phyloP scores from a whole-genome alignment of 2,888 invertebrate species.

The Orthosia gracilis region DNA sequence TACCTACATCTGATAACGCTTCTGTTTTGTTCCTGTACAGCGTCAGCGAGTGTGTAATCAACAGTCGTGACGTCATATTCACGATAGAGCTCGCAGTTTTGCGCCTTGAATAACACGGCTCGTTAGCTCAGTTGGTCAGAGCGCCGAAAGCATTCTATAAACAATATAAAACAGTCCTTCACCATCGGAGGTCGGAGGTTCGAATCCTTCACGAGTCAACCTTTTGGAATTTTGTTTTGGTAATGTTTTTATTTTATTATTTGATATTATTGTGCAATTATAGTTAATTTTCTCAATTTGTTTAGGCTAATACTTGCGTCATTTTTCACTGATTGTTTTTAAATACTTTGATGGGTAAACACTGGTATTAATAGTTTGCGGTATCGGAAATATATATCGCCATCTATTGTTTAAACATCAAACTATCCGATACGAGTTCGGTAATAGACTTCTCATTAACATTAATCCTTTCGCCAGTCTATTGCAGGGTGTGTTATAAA shows the following conservation, averaged over 20 bases:
- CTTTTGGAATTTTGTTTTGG: not conserved
- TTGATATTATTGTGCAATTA: not conserved
- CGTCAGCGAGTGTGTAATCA: not conserved
- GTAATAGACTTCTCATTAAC: too few species aligned
- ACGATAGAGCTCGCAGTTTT: not conserved
- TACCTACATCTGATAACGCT: too few species aligned
- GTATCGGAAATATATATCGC: not conserved
- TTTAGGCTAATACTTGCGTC: not conserved
- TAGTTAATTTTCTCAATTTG: not conserved
- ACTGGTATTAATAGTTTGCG: not conserved
- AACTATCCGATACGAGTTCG: not conserved
- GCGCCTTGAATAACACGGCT: fast-evolving
- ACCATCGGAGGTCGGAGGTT: constrained; percentile 6
- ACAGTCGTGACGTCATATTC: not conserved
- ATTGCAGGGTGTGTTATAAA: not conserved
- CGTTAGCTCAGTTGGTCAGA: constrained; percentile 17
- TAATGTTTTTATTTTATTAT: not conserved
- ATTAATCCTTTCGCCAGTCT: not conserved
- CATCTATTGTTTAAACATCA: constrained; percentile 12
- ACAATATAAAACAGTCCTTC: too few species aligned
- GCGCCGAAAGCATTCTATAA: not conserved
- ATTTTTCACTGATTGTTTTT: too few species aligned
- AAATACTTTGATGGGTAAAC: not conserved
- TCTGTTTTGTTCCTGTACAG: not conserved
- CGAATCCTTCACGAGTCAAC: not conserved